Percentiles rank a stretch among this genome's conserved stretches.
These are phyloP conservation scores for Ochotona princeps DNA, from an alignment of 2,113 vertebrate species.

Conservation along the genomic window DNA sequence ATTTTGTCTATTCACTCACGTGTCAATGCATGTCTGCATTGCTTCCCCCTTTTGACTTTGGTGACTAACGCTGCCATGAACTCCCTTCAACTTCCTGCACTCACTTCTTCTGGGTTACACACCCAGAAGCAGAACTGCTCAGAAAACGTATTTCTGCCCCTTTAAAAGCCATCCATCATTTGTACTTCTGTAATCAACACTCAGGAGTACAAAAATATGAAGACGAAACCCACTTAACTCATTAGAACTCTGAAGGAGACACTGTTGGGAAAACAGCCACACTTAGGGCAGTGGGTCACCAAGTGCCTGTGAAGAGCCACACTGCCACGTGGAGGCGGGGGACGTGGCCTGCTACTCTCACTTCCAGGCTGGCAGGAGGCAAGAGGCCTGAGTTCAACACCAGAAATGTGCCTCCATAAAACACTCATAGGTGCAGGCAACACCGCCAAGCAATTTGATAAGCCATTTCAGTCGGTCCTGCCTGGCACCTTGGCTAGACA, in stretches of 20 bases:
- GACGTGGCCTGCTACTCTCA: background rate
- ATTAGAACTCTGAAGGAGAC: background rate
- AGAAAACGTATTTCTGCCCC: constrained; percentile 35
- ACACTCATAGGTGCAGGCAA: background rate
- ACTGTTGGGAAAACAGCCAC: background rate
- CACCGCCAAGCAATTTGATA: background rate
- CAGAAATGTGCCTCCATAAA: background rate
- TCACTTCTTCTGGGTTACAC: background rate
- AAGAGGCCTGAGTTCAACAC: background rate
- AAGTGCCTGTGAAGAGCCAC: background rate
- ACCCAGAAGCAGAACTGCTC: constrained; percentile 1
- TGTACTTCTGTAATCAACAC: background rate
- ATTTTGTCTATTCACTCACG: background rate
- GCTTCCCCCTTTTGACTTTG: background rate
- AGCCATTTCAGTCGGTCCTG: background rate
- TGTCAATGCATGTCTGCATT: background rate
- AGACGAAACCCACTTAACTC: background rate
- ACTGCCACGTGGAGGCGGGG: fast-evolving
- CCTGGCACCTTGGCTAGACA: constrained; percentile 13
- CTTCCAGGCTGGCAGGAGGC: background rate
- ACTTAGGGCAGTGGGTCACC: background rate
- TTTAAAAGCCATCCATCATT: constrained; percentile 11
- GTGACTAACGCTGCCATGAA: background rate
- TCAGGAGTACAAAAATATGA: background rate
- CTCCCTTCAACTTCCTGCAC: background rate